These are phyloP conservation scores for Drosophila pseudoananassae DNA, from an alignment of 1,140 invertebrate species.

Conservation along the genomic window DNA sequence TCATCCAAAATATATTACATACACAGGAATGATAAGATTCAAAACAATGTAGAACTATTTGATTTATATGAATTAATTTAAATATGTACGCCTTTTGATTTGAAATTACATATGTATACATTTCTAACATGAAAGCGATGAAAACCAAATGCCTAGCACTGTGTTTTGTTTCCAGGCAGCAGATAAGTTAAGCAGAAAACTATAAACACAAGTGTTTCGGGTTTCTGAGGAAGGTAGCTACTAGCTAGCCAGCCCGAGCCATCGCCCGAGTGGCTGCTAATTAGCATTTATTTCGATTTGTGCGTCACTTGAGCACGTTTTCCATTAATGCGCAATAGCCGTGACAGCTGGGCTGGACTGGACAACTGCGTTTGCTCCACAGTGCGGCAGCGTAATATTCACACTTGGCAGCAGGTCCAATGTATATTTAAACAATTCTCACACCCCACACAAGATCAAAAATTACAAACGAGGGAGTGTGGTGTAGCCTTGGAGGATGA, in stretches of 20 bases:
- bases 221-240: constrained; percentile 12
- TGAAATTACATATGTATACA: constrained; percentile 72
- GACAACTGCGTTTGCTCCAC: not conserved
- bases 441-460: not conserved
- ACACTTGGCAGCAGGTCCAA: constrained; percentile 20
- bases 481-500: constrained; percentile 10
- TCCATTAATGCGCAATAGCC: constrained; percentile 42
- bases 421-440: constrained; percentile 12
- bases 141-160: constrained; percentile 10
- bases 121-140: constrained; percentile 51
- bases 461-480: constrained; percentile 8
- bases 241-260: too few species aligned
- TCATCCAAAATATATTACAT: constrained; percentile 37
- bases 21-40: constrained; percentile 58
- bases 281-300: constrained; percentile 32
- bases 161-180: constrained; percentile 13
- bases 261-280: constrained; percentile 29
- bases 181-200: constrained; percentile 21
- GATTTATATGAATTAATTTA: constrained; percentile 79
- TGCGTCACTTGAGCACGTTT: constrained; percentile 47
- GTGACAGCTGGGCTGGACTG: not conserved
- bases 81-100: constrained; percentile 75
- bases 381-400: not conserved
- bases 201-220: constrained; percentile 11
- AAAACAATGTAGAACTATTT: constrained; percentile 74